Evolutionary conservation across 2,888 invertebrate genomes (phyloP).

Genomic region (Watsonalla binaria): DNA sequence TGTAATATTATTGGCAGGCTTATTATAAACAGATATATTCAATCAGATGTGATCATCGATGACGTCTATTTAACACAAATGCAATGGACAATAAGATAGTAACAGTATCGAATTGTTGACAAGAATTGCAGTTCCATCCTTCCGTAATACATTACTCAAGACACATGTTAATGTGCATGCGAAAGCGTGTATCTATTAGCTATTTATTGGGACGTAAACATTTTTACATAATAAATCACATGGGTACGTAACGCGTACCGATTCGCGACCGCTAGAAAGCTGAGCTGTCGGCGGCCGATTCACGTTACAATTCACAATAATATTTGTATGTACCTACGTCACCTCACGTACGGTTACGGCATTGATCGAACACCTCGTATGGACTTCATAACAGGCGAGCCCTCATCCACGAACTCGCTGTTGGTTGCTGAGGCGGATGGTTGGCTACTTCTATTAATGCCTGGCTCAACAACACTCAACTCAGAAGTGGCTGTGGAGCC

Average conservation of each 20-base stretch:
- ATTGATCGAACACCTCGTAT: background rate
- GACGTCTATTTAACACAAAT: no score
- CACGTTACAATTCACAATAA: slow-evolving; percentile 31
- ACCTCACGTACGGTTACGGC: slow-evolving; percentile 7
- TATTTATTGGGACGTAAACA: slow-evolving; percentile 1
- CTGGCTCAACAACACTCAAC: no score
- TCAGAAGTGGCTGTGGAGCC: no score
- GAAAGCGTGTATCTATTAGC: background rate
- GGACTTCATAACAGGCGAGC: no score
- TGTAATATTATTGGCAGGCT: background rate
- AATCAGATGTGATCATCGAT: no score
- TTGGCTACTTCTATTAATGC: no score
- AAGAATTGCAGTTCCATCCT: background rate
- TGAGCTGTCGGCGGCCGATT: slow-evolving; percentile 26
- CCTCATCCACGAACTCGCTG: no score
- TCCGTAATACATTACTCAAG: background rate
- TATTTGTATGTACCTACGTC: slow-evolving; percentile 15
- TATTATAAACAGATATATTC: background rate
- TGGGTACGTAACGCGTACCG: background rate
- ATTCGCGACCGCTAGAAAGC: slow-evolving; percentile 5
- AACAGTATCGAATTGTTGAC: no score
- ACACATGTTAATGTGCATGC: background rate
- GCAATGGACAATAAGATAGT: background rate
- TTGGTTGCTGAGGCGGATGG: no score
- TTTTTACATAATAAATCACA: slow-evolving; percentile 12